These are phyloP conservation scores for Drosophila fungiperda DNA, from an alignment of 2,888 invertebrate genomes.

Conservation along the genomic window DNA sequence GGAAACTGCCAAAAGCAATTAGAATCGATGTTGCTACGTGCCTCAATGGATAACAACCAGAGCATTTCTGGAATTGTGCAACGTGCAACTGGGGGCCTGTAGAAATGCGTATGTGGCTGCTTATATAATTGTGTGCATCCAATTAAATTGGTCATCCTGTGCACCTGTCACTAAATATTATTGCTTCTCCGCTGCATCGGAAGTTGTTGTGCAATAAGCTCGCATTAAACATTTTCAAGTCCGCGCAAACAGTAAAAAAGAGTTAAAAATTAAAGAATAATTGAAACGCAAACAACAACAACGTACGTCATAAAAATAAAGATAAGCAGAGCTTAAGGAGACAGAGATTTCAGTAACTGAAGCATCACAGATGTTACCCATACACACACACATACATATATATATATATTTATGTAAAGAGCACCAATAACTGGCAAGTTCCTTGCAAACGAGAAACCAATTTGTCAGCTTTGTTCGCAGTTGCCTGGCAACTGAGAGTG, in stretches of 20 bases:
- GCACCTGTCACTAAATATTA: constrained; percentile 16
- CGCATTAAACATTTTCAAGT: background rate
- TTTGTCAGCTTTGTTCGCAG: constrained; percentile 18
- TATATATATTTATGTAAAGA: background rate
- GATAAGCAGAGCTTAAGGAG: background rate
- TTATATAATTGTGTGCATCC: constrained; percentile 14
- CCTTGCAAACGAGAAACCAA: constrained; percentile 24
- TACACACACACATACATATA: background rate
- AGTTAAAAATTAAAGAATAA: background rate
- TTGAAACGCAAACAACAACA: background rate
- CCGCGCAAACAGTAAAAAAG: background rate
- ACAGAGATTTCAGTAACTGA: background rate
- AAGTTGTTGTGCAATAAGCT: background rate
- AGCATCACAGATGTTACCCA: constrained; percentile 2
- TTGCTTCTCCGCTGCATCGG: constrained; percentile 5
- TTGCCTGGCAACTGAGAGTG: constrained; percentile 19
- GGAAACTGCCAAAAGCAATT: constrained; percentile 33
- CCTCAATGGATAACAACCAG: constrained; percentile 5
- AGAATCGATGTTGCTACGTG: constrained; percentile 15
- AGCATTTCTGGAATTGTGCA: constrained; percentile 3
- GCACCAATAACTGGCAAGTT: constrained; percentile 2
- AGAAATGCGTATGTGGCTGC: background rate
- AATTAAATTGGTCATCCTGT: constrained; percentile 31
- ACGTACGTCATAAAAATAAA: background rate
- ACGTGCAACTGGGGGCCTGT: constrained; percentile 5